Evolutionary conservation across 2,113 vertebrate species (phyloP).

Genomic region (Aegypius monachus): DNA sequence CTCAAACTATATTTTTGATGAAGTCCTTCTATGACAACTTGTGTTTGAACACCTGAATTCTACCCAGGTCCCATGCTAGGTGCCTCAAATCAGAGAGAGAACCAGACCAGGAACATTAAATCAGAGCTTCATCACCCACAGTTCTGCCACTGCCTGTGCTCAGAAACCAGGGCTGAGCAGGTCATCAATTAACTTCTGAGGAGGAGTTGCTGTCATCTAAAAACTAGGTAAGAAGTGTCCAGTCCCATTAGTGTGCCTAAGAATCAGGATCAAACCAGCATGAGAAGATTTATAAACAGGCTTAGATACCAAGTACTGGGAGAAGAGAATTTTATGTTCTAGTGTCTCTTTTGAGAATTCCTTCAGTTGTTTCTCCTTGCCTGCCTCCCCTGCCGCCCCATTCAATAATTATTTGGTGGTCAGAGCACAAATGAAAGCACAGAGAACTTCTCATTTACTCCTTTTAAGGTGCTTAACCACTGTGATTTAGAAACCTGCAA

Average conservation of each 20-base stretch:
- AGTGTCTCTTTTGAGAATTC: neutral
- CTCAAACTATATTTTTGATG: neutral
- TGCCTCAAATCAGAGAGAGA: neutral
- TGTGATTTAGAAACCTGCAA: neutral
- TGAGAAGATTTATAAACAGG: neutral
- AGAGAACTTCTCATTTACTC: neutral
- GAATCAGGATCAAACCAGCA: neutral
- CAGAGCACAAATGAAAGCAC: neutral
- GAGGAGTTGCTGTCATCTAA: neutral
- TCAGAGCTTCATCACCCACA: neutral
- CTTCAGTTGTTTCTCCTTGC: neutral
- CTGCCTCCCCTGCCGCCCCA: fast-evolving
- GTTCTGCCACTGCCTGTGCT: neutral
- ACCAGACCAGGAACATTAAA: neutral
- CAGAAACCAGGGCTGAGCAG: neutral
- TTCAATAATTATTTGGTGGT: neutral
- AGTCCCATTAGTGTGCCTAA: neutral
- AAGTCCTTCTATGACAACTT: neutral
- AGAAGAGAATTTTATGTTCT: neutral
- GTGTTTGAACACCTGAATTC: neutral
- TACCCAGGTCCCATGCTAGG: neutral
- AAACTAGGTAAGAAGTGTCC: neutral
- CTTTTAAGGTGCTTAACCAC: neutral
- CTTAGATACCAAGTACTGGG: neutral
- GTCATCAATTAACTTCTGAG: neutral